Evolutionary conservation across 2,113 vertebrate genomes (phyloP).

Genomic region (Marcusenius ussheri): DNA sequence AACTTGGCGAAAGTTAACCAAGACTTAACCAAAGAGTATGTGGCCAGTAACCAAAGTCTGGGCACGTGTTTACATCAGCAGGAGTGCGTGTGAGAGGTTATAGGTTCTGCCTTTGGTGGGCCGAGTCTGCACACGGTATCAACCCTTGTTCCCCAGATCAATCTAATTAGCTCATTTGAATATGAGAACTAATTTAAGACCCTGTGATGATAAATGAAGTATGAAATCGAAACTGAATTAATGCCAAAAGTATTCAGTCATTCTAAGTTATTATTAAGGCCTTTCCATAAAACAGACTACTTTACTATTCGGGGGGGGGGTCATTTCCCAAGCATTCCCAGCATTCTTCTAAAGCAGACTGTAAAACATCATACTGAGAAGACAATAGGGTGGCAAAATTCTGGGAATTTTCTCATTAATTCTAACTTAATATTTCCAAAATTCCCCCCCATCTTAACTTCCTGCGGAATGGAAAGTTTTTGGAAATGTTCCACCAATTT

Average conservation of each 20-base stretch:
- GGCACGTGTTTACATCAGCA: neutral
- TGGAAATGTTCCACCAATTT: neutral
- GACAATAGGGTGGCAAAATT: neutral
- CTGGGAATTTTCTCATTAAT: neutral
- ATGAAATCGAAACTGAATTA: neutral
- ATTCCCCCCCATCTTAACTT: neutral
- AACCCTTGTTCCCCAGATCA: neutral
- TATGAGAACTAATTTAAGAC: neutral
- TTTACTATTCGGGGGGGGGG: neutral
- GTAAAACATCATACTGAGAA: neutral
- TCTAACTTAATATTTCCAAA: neutral
- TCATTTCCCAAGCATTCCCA: neutral
- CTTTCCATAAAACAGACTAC: neutral
- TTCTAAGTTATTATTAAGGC: neutral
- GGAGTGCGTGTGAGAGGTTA: neutral
- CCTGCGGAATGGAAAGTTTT: neutral
- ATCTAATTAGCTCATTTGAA: neutral
- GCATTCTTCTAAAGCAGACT: neutral
- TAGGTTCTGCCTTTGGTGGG: neutral
- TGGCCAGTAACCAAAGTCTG: neutral
- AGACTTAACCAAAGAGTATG: neutral
- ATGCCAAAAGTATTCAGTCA: neutral
- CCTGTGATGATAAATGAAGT: neutral
- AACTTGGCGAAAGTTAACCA: neutral
- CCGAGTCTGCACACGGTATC: neutral